Base-by-base conservation (phyloP, 2,113 vertebrate genomes). In the Phyllopteryx taeniolatus region DNA sequence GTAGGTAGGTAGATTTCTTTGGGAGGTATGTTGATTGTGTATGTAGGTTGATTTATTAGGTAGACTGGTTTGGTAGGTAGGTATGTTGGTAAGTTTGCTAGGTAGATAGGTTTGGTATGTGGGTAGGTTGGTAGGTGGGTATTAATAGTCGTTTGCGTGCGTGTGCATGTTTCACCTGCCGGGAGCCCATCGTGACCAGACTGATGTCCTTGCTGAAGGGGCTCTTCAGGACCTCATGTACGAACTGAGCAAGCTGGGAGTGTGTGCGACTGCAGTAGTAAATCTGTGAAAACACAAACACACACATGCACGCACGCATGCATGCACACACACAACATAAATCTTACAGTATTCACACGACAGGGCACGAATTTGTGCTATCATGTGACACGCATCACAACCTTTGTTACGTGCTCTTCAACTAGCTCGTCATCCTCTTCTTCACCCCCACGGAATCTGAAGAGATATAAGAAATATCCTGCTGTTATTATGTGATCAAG, bases 231-330 rank as follows among this genome's bases (percentile, higher is more conserved):
- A 99, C 95, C 80, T 99, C 96, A 0, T 71, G 96, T 53, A 99
- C 94, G 79, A 99, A 99, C 85, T 99, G 97, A 46, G 95, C 92
- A 72, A 99, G 92, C 91, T 99, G 97, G 8, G 98, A 99, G 78
- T 99, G 98, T 1, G 97, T 99, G 71, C 96, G 95, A 72, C 97
- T 99, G 83, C 97, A 99, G 90, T 99, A 99, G 86, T 99, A 99
- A 76, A 99, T 96, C 98, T 99, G 59, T 35, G 56, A 71, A 68
- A 12, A 71, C 7, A 59, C 57, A 33, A 22, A 15, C 27, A 60
- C 59, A 61, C 20, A 54, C 53, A 54, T 17, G n/a, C 8, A 54
- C 19, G 17, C 49, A 51, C 49, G 17, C 49, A 51, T 12, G 15
- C 47, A 49, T n/a, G n/a, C 3, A 17, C 17, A 74, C 20, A 63